Base-by-base conservation (phyloP, 2,113 vertebrate genomes). In the Podarcis cretensis region DNA sequence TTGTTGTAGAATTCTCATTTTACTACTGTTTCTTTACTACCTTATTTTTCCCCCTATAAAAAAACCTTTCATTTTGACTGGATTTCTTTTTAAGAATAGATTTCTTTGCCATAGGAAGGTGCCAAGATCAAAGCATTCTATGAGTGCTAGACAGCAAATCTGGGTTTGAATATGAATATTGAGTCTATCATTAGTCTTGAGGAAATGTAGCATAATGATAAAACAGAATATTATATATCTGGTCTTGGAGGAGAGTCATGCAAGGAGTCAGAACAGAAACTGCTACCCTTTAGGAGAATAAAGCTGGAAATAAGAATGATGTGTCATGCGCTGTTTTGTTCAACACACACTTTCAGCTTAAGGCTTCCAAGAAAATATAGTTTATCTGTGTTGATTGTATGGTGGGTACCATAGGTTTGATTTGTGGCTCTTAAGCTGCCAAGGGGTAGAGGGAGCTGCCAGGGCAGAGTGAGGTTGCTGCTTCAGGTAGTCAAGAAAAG, bases 21-120 rank as follows among this genome's bases (percentile, higher is more conserved):
- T 6, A 35, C 18, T 9, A 25, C 25, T 5, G 14, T 9, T 12
- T 37, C 30, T 63, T 57, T 0, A 32, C 18, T 1, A 59, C 21
- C 23, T 25, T 65, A 2, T 8, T 32, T 32, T 37, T 37, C 4
- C 0, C 0, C 43, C 5, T 1, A 1, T 23, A 40, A 0, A 57
- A 63, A 63, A 20, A 18, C 69, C 27, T 69, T n/a, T 71, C 83
- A n/a, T 30, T 71, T 23, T 81, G 32, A 37, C 43, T 59, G 30
- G 18, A 12, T 54, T 80, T 80, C 14, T 81, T 87, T 63, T 87
- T 25, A 25, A 48, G 78, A 23, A 10, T 4, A 81, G 32, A 23
- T 20, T 1, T 84, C 40, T n/a, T 1, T 16, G 1, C 1, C 87
- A 59, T 76, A 3, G 30, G 75, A 74, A 2, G 25, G 0, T 80